These are phyloP conservation scores for Aphis gossypii DNA, from an alignment of 1,140 invertebrate species.

Conservation along the genomic window DNA sequence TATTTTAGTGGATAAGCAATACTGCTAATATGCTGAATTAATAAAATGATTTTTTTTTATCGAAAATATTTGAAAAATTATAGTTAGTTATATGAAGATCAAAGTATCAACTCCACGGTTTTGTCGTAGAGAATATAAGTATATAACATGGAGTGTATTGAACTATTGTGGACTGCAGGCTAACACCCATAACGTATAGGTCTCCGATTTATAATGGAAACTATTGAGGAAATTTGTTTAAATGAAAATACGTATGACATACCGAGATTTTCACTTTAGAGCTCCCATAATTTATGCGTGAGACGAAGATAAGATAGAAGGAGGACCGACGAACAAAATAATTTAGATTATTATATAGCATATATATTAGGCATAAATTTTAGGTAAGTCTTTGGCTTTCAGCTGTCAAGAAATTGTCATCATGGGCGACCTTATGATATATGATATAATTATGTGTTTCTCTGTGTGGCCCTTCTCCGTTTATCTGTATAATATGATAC, in stretches of 20 bases:
- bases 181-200: too few relatives aligned
- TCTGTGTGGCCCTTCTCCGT: not conserved
- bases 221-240: not conserved
- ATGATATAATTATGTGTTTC: not conserved
- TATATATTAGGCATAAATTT: conserved; percentile 10
- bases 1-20: not conserved
- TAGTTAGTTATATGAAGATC: not conserved
- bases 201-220: too few relatives aligned
- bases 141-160: not conserved
- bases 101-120: not conserved
- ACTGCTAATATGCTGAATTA: not conserved
- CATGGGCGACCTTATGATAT: not conserved
- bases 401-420: not conserved
- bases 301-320: not conserved
- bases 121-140: not conserved
- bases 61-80: too few relatives aligned
- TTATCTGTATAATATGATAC: not conserved
- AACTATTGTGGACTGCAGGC: too few relatives aligned
- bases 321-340: not conserved
- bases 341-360: not conserved
- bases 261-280: not conserved
- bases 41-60: not conserved
- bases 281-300: not conserved
- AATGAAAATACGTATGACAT: not conserved
- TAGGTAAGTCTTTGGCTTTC: conserved; percentile 9